These are phyloP conservation scores for Tylochromis polylepis DNA, from an alignment of 2,113 vertebrate genomes.

Conservation along the genomic window DNA sequence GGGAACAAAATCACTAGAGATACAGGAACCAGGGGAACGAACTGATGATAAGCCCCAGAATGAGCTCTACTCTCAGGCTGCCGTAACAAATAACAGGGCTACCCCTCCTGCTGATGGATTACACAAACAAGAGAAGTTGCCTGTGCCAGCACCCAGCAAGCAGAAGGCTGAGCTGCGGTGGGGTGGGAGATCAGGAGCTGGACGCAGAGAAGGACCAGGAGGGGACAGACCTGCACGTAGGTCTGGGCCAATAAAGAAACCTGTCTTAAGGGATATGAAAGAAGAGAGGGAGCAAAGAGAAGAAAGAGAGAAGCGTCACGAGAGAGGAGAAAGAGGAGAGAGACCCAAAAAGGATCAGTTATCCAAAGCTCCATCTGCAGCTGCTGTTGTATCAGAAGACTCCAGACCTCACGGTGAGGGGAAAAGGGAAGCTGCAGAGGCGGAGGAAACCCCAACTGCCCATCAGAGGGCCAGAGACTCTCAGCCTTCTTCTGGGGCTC, in stretches of 20 bases:
- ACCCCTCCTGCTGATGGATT: constrained; percentile 71
- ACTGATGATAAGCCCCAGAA: constrained; percentile 83
- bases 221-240: constrained; percentile 86
- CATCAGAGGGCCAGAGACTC: constrained; percentile 59
- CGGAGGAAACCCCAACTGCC: constrained; percentile 18
- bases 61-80: constrained; percentile 75
- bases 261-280: constrained; percentile 95
- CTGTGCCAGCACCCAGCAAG: constrained; percentile 73
- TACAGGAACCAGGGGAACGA: constrained; percentile 79
- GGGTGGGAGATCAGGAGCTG: constrained; percentile 83
- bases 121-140: constrained; percentile 86
- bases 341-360: constrained; percentile 77
- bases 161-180: constrained; percentile 91
- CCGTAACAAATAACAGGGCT: constrained; percentile 61
- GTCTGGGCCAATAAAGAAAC: constrained; percentile 97
- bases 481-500: constrained; percentile 47
- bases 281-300: constrained; percentile 92
- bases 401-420: constrained; percentile 53
- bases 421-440: constrained; percentile 52
- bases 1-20: constrained; percentile 72
- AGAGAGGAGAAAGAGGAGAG: constrained; percentile 76
- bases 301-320: constrained; percentile 84
- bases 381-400: constrained; percentile 71
- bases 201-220: constrained; percentile 82
- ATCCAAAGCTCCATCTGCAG: constrained; percentile 53